Evolutionary conservation across 92 coral and sea anemone species (phyloP).

Genomic region (Porites rus): DNA sequence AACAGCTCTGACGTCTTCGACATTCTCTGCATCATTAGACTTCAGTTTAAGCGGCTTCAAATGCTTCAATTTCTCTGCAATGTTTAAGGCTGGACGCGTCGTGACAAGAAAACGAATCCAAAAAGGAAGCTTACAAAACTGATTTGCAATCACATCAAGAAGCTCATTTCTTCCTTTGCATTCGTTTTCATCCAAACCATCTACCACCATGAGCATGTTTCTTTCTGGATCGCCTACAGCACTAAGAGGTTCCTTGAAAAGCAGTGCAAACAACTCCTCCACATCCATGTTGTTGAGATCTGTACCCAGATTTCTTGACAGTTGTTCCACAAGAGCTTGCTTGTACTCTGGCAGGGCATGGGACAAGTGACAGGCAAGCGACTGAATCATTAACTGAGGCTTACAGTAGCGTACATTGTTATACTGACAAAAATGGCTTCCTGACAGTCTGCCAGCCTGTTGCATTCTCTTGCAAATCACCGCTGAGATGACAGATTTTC

Average conservation of each 20-base stretch:
- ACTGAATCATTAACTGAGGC: neutral
- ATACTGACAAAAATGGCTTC: neutral
- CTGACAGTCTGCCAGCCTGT: neutral
- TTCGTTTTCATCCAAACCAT: constrained; percentile 64
- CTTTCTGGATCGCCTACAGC: constrained; percentile 4
- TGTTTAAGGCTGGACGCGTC: constrained; percentile 58
- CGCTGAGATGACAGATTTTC: neutral
- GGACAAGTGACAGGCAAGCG: constrained; percentile 29
- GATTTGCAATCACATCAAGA: constrained; percentile 52
- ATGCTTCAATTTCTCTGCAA: constrained; percentile 11
- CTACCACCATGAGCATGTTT: neutral
- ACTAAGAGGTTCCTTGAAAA: constrained; percentile 65
- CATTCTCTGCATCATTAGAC: neutral
- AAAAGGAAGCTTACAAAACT: constrained; percentile 49
- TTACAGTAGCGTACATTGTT: neutral
- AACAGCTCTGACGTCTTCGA: neutral
- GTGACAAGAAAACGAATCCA: constrained; percentile 70
- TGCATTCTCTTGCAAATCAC: constrained; percentile 46
- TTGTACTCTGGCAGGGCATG: constrained; percentile 58
- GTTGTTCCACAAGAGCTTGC: constrained; percentile 53
- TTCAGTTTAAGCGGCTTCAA: constrained; percentile 43
- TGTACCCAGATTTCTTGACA: constrained; percentile 34
- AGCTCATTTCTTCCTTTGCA: constrained; percentile 51
- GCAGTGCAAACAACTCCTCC: constrained; percentile 55
- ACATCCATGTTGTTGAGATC: constrained; percentile 34